These are phyloP conservation scores for Aleiodes testaceus DNA, from an alignment of 2,888 invertebrate genomes.

Conservation along the genomic window DNA sequence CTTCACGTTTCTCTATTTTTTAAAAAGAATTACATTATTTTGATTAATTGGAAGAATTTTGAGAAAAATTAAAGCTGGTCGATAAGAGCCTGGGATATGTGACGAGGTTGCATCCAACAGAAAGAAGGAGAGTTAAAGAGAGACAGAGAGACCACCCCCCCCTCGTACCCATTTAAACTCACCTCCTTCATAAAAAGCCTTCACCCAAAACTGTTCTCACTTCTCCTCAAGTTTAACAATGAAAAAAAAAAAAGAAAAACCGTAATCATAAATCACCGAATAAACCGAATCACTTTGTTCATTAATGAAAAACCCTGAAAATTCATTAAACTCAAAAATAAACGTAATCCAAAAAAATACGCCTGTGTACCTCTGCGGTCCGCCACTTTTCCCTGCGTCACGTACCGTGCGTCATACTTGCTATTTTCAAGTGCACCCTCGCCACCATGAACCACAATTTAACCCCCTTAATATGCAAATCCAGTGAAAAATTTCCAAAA, in stretches of 20 bases:
- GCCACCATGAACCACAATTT: conserved; percentile 17
- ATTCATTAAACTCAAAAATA: neutral
- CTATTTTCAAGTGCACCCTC: conserved; percentile 37
- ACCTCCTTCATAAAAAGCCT: conserved; percentile 1
- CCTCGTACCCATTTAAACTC: conserved; percentile 8
- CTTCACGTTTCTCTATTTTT: neutral
- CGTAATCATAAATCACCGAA: too few relatives aligned
- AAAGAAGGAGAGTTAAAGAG: conserved; percentile 12
- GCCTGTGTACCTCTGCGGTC: conserved; percentile 23
- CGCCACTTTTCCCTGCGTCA: conserved; percentile 45
- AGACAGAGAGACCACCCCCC: conserved; percentile 13
- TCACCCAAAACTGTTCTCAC: neutral
- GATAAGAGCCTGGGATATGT: conserved; percentile 13
- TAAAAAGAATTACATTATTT: neutral
- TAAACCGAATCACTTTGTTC: too few relatives aligned
- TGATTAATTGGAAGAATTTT: neutral
- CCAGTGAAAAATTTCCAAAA: neutral
- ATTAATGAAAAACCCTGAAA: neutral
- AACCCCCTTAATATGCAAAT: too few relatives aligned
- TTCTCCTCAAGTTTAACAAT: neutral
- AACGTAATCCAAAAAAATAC: neutral
- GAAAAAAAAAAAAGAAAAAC: too few relatives aligned
- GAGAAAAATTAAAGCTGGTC: neutral
- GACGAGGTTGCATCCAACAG: neutral
- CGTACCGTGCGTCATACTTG: conserved; percentile 46